Base-by-base conservation (phyloP, 2,113 vertebrate species). In the Ctenodactylus gundi region DNA sequence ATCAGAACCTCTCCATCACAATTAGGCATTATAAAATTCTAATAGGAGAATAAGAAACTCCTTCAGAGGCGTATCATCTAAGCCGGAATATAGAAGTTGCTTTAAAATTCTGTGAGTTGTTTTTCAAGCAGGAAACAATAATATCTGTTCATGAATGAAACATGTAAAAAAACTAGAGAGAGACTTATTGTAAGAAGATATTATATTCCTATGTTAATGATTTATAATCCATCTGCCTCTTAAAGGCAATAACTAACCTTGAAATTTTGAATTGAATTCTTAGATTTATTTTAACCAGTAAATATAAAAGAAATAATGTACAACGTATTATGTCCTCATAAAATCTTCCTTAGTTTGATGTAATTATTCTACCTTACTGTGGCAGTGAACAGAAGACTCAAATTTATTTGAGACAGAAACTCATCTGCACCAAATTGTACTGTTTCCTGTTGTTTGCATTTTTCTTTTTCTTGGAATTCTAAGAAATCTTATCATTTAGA, bases 231-330 rank as follows among this genome's bases (percentile, higher is more conserved):
- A 49, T 14, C 13, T n/a, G 76, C 4, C 53, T 80, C 3, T 88
- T 51, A 93, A 90, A 88, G 92, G 57, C 58, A 86, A 25, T 65
- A 82, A 49, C 29, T 90, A 75, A 94, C 72, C 36, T 89, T 51
- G 62, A 87, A 62, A 70, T 67, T 78, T 90, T 67, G 82, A 84
- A 87, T 85, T 97, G 91, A 76, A 94, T 96, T 96, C 49, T 62
- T 94, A 95, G 46, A 94, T 94, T 96, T 85, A 46, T 77, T 96
- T 78, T 67, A 9, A 12, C 10, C 72, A 64, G 36, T 29, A 53
- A 9, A 86, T 97, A 91, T 51, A 93, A 62, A 76, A 78, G 70
- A 94, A 84, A 72, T 85, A 89, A 39, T 94, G 96, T 94, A 58
- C 49, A 85, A 86, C 91, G 0, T 7, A 75, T 86, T 41, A 70